A percentile compares a stretch with the other conserved stretches of the same genome.
phyloP scores from a whole-genome alignment of 2,797 vertebrate genomes.

The Microctenopoma steveboyesi region DNA sequence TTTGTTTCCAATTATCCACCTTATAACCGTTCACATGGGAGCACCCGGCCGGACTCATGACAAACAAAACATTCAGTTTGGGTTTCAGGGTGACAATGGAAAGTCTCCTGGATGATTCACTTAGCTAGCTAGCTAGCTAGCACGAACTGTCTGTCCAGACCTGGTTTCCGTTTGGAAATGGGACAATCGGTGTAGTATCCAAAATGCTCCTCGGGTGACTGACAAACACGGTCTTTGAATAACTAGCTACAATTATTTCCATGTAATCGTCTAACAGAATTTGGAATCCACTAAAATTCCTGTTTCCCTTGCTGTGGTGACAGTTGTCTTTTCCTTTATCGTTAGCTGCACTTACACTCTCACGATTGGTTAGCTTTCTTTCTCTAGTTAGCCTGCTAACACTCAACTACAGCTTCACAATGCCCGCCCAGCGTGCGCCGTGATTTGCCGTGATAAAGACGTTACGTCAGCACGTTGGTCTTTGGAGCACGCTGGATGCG shows the following conservation, averaged over 20 bases:
- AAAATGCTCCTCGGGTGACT: constrained; percentile 76
- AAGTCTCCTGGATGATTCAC: constrained; percentile 74
- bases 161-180: constrained; percentile 83
- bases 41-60: constrained; percentile 97
- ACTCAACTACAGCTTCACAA: constrained; percentile 76
- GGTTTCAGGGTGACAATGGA: constrained; percentile 72
- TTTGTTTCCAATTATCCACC: constrained; percentile 99
- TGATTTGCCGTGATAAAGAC: constrained; percentile 74
- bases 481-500: constrained; percentile 39
- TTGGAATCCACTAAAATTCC: constrained; percentile 39
- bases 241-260: constrained; percentile 47
- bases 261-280: constrained; percentile 47
- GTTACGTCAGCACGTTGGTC: constrained; percentile 52
- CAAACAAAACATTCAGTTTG: constrained; percentile 85
- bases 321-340: constrained; percentile 76
- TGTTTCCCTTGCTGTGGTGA: constrained; percentile 71
- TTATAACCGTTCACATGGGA: constrained; percentile 98
- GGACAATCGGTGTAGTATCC: constrained; percentile 81
- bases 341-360: constrained; percentile 79
- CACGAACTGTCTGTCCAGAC: constrained; percentile 80
- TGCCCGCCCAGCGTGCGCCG: constrained; percentile 73
- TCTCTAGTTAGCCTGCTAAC: constrained; percentile 84
- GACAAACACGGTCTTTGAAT: constrained; percentile 66
- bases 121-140: constrained; percentile 76
- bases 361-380: constrained; percentile 83